Evolutionary conservation across 2,113 vertebrate genomes (phyloP).

Genomic region (Sander lucioperca): DNA sequence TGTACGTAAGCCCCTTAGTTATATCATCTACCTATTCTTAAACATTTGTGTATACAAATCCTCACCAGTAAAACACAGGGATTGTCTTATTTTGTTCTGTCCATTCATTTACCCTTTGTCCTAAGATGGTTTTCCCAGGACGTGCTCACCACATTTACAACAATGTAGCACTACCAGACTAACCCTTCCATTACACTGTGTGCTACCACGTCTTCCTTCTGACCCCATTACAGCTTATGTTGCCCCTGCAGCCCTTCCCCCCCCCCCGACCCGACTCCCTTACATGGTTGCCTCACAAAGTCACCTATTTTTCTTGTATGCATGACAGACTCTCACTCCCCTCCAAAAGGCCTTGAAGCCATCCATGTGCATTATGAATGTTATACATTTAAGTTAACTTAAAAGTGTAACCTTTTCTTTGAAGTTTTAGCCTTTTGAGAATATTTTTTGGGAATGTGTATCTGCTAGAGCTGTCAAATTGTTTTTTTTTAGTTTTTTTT

Average conservation of each 20-base stretch:
- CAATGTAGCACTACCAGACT: constrained; percentile 9
- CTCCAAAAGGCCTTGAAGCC: constrained; percentile 74
- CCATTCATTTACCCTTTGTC: not conserved
- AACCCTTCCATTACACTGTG: constrained; percentile 11
- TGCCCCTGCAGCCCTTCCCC: constrained; percentile 23
- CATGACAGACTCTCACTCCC: constrained; percentile 84
- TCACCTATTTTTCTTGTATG: constrained; percentile 85
- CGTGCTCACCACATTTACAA: constrained; percentile 41
- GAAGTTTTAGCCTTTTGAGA: not conserved
- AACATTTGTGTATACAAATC: constrained; percentile 8
- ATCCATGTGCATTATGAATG: constrained; percentile 79
- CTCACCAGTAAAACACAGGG: not conserved
- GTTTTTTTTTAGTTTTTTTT: not conserved
- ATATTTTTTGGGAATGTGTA: constrained; percentile 75
- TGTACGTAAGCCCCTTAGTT: not conserved
- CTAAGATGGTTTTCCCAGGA: constrained; percentile 6
- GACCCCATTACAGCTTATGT: constrained; percentile 27
- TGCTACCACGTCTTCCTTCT: not conserved
- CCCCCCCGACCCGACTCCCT: constrained; percentile 19
- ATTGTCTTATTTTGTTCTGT: not conserved
- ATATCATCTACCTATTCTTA: not conserved
- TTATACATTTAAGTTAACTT: constrained; percentile 61
- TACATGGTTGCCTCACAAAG: constrained; percentile 81
- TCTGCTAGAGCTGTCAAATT: constrained; percentile 75
- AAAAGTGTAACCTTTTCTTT: constrained; percentile 2